phyloP scores from a whole-genome alignment of 2,797 vertebrate species.

The Oryzias dopingdopingensis region DNA sequence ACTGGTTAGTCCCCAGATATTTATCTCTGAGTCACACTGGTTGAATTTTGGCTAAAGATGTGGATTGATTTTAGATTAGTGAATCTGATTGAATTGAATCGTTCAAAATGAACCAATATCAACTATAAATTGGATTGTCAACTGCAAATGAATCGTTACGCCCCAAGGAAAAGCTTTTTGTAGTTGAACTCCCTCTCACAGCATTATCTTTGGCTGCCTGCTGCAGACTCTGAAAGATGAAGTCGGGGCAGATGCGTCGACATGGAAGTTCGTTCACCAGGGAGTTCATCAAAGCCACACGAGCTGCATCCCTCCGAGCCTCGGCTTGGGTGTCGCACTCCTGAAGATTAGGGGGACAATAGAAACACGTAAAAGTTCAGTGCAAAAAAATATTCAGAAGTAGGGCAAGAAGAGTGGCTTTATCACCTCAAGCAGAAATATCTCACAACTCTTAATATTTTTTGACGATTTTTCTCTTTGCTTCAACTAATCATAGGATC shows the following conservation, averaged over 20 bases:
- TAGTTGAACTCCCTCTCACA: constrained; percentile 59
- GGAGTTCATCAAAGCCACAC: constrained; percentile 90
- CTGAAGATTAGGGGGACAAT: constrained; percentile 52
- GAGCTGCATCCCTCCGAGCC: constrained; percentile 88
- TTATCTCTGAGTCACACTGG: no score
- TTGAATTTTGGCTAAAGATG: no score
- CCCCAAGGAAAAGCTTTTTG: no score
- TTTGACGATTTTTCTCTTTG: constrained; percentile 46
- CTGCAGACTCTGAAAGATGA: constrained; percentile 83
- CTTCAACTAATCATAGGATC: constrained; percentile 55
- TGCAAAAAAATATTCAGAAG: background rate
- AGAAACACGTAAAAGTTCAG: background rate
- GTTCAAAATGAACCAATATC: no score
- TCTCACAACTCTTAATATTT: constrained; percentile 2
- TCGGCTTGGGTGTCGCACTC: constrained; percentile 87
- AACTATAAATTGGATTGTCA: no score
- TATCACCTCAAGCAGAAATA: background rate
- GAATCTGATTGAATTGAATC: no score
- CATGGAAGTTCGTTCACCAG: constrained; percentile 89
- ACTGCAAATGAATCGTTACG: no score
- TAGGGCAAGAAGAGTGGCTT: background rate
- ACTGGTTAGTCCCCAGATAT: no score
- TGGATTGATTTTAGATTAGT: no score
- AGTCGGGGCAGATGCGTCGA: constrained; percentile 83
- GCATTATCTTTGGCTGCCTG: constrained; percentile 83